These are phyloP conservation scores for Drosophila navojoa DNA, from an alignment of 1,140 invertebrate species.

Conservation along the genomic window DNA sequence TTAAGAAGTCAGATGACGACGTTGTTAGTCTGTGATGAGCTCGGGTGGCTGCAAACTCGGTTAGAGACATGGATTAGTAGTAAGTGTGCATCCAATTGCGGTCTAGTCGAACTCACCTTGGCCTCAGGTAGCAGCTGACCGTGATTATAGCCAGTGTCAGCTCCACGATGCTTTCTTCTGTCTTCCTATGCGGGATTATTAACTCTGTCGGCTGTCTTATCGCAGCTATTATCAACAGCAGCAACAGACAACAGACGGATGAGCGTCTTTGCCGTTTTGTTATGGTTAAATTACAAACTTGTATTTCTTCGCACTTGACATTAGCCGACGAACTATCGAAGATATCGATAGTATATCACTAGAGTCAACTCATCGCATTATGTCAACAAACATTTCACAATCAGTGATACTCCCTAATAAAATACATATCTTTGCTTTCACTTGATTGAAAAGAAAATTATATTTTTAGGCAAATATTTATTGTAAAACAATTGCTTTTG, in stretches of 20 bases:
- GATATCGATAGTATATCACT: slow-evolving; percentile 13
- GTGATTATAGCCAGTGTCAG: slow-evolving; percentile 26
- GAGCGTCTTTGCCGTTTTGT: slow-evolving; percentile 36
- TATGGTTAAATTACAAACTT: slow-evolving; percentile 39
- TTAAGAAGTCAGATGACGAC: slow-evolving; percentile 19
- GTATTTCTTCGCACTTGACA: slow-evolving; percentile 26
- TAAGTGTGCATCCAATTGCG: slow-evolving; percentile 12
- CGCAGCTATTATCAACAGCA: slow-evolving; percentile 4
- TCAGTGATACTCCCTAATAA: not conserved
- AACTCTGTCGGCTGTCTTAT: not conserved
- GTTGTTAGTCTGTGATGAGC: slow-evolving; percentile 27
- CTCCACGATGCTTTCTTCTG: slow-evolving; percentile 28
- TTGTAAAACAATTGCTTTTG: not conserved
- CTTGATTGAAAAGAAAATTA: too few species aligned
- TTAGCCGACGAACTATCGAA: slow-evolving; percentile 2
- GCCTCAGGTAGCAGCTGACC: slow-evolving; percentile 43
- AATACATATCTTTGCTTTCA: too few species aligned
- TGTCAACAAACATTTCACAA: not conserved
- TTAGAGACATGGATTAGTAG: slow-evolving; percentile 41
- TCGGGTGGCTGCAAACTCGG: slow-evolving; percentile 36
- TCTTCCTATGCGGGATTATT: not conserved
- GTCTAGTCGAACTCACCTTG: slow-evolving; percentile 37
- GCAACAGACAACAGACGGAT: slow-evolving; percentile 28
- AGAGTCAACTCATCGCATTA: not conserved
- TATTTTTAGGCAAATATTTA: not conserved